Base-by-base conservation (phyloP, 2,888 invertebrate species). In the Lepidochitona cinerea region DNA sequence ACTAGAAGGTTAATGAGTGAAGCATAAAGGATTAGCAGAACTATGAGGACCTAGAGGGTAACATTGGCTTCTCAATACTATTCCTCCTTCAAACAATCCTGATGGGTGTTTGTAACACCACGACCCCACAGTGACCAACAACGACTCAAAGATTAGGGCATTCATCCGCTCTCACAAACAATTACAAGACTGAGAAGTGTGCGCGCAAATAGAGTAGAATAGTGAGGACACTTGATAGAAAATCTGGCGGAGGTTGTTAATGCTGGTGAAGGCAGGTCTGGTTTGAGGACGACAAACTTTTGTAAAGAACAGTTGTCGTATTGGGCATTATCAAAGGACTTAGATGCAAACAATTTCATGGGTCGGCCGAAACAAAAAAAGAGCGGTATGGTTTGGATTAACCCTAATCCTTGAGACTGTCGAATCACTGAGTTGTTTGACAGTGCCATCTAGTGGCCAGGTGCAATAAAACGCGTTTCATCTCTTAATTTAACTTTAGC, bases 11-110 rank as follows among this genome's bases (percentile, higher is more conserved):
- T 59, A 59, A 59, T 59, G 29, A 59, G 29, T 29, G 59, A 59
- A 59, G 59, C 59, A 59, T 59, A 59, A n/a, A n/a, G n/a, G n/a
- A n/a, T n/a, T n/a, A n/a, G n/a, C n/a, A n/a, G 23, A 26, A 26
- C 23, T 59, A 23, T 29, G 23, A 32, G 32, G 12, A 29, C 29
- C 29, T 14, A 9, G 26, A 29, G 32, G 59, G 29, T 59, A 29
- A 32, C 59, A 29, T 59, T 59, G 59, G 59, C 59, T 59, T 59
- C 29, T 29, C 59, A 59, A 59, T 23, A 59, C 59, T 59, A 59
- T 59, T 59, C 29, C 59, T 59, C 29, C 29, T 59, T 59, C 59
- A 59, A 59, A 59, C 59, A 59, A 59, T 59, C 59, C 59, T 59
- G 59, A 59, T 59, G 59, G 23, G 18, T 29, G 23, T 23, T 32